phyloP scores from a whole-genome alignment of 2,888 invertebrate genomes.

The Itoplectis maculator region DNA sequence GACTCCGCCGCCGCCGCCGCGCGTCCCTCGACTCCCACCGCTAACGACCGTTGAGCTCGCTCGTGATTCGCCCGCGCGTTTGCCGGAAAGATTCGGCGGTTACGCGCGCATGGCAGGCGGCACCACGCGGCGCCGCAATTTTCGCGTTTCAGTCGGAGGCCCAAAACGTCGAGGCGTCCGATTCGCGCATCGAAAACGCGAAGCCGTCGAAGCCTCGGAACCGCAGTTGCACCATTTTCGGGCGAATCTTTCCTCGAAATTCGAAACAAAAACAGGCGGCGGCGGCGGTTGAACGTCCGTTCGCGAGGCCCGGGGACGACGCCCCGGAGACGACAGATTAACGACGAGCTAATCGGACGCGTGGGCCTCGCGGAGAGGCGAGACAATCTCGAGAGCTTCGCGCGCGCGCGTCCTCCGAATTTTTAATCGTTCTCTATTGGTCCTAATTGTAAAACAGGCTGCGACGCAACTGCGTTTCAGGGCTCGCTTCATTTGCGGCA shows the following conservation, averaged over 20 bases:
- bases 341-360: neutral
- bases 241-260: no score
- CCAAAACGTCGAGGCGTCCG: no score
- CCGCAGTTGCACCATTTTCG: no score
- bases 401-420: neutral
- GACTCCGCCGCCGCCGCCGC: neutral
- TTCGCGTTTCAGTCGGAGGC: neutral
- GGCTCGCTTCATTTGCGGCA: no score
- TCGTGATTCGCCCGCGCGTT: neutral
- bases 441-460: neutral
- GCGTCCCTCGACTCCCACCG: conserved; percentile 18
- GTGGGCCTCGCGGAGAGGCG: neutral
- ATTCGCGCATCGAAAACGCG: no score
- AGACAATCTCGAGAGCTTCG: no score
- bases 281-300: no score
- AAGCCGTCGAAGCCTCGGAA: no score
- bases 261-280: no score
- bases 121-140: neutral
- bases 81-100: neutral
- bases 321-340: neutral
- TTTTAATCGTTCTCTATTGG: neutral
- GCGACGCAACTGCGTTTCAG: no score
- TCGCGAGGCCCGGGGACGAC: no score
- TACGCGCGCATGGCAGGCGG: no score
- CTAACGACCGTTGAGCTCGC: conserved; percentile 30